Percentiles rank a stretch among this genome's conserved stretches.
These are phyloP conservation scores for Idaea dimidiata DNA, from an alignment of 2,888 invertebrate species.

Conservation along the genomic window DNA sequence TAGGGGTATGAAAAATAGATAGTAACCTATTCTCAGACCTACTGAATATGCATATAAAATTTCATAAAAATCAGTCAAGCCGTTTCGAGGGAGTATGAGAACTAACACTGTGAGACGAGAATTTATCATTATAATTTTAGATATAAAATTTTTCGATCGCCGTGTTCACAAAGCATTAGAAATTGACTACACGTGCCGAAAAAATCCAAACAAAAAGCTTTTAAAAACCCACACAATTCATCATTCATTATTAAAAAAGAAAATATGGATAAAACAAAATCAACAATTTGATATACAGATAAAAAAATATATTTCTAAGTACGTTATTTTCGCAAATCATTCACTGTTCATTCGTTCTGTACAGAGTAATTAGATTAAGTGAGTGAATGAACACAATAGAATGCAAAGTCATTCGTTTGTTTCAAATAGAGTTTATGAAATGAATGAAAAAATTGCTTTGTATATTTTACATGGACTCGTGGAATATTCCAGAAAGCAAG, in stretches of 20 bases:
- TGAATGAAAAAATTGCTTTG: constrained; percentile 23
- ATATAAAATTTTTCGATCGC: too few species aligned
- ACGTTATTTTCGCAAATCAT: neutral
- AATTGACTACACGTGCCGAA: neutral
- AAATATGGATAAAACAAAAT: neutral
- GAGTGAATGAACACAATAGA: constrained; percentile 42
- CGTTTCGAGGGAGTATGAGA: too few species aligned
- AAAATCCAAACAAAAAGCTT: neutral
- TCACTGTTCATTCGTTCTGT: neutral
- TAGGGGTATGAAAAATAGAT: too few species aligned
- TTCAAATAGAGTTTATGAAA: constrained; percentile 32
- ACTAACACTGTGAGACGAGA: too few species aligned
- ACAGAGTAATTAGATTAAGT: constrained; percentile 52
- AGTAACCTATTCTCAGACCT: too few species aligned
- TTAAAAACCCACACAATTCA: neutral
- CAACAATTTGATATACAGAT: neutral
- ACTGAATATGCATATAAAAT: too few species aligned
- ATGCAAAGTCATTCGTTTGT: constrained; percentile 48
- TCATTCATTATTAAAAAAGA: neutral
- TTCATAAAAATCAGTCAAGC: too few species aligned
- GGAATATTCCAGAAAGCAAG: too few species aligned
- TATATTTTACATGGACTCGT: neutral
- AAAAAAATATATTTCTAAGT: neutral
- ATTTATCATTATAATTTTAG: too few species aligned
- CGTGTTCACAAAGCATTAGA: neutral